phyloP scores from a whole-genome alignment of 1,140 invertebrate species.

The Streblospio benedicti region DNA sequence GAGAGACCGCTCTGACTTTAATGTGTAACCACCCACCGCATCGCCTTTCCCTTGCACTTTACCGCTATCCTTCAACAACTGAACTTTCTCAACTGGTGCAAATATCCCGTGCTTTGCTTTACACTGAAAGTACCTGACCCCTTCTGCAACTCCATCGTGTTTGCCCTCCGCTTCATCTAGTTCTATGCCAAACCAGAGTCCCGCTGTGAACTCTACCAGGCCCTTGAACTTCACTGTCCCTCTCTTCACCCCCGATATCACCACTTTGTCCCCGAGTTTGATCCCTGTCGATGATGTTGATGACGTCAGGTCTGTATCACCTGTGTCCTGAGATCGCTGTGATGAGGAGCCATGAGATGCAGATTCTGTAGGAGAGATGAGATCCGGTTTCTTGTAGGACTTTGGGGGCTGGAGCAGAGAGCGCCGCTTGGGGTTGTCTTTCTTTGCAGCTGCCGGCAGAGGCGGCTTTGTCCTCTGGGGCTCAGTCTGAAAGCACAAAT shows the following conservation, averaged over 20 bases:
- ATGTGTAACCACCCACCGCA: too few species aligned
- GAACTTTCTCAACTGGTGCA: constrained; percentile 40
- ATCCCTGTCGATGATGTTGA: background rate
- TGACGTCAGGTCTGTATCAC: background rate
- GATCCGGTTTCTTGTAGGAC: too few species aligned
- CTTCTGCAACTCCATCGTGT: constrained; percentile 42
- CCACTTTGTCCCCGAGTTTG: constrained; percentile 16
- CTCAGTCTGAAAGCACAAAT: too few species aligned
- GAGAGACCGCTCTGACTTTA: too few species aligned
- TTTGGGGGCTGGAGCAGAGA: too few species aligned
- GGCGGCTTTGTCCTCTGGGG: too few species aligned
- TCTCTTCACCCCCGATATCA: constrained; percentile 31
- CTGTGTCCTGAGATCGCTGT: too few species aligned
- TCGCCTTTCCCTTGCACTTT: background rate
- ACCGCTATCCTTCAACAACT: background rate
- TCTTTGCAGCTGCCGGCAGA: too few species aligned
- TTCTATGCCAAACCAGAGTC: constrained; percentile 44
- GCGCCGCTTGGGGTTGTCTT: too few species aligned
- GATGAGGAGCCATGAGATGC: too few species aligned
- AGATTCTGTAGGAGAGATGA: too few species aligned
- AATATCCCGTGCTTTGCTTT: constrained; percentile 39
- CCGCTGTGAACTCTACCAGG: constrained; percentile 34
- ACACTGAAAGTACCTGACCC: constrained; percentile 42
- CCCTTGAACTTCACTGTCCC: constrained; percentile 34
- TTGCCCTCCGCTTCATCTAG: constrained; percentile 40